phyloP scores from a whole-genome alignment of 2,797 vertebrate genomes.

The Megaceryle alcyon region DNA sequence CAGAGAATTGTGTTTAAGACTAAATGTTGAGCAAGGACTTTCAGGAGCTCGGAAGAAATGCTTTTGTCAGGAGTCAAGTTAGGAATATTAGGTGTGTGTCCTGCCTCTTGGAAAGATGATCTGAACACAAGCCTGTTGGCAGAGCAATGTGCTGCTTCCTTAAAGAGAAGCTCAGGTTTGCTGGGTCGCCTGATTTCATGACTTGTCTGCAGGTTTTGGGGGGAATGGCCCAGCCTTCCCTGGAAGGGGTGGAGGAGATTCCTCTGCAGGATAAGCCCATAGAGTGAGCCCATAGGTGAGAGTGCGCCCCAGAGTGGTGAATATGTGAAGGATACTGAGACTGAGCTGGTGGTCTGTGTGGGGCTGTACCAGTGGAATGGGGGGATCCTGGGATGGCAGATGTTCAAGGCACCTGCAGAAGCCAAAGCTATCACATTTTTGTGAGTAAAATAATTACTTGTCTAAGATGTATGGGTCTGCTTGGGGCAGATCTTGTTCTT shows the following conservation, averaged over 20 bases:
- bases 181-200: not conserved
- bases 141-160: not conserved
- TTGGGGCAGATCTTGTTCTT: not conserved
- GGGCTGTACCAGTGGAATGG: not conserved
- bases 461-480: not conserved
- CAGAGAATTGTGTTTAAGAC: not conserved
- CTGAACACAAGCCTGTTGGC: not conserved
- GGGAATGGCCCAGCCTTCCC: no score
- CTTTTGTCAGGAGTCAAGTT: not conserved
- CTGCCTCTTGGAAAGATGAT: not conserved
- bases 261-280: not conserved
- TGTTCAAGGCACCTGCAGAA: not conserved
- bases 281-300: not conserved
- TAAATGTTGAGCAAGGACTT: not conserved
- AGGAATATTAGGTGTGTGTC: not conserved
- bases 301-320: rapidly evolving
- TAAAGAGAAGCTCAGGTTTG: not conserved
- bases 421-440: not conserved
- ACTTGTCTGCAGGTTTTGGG: not conserved
- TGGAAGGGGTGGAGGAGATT: not conserved
- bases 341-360: not conserved
- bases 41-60: not conserved
- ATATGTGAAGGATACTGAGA: not conserved
- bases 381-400: not conserved
- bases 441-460: not conserved